phyloP scores from a whole-genome alignment of 2,113 vertebrate species.

The Ia io region DNA sequence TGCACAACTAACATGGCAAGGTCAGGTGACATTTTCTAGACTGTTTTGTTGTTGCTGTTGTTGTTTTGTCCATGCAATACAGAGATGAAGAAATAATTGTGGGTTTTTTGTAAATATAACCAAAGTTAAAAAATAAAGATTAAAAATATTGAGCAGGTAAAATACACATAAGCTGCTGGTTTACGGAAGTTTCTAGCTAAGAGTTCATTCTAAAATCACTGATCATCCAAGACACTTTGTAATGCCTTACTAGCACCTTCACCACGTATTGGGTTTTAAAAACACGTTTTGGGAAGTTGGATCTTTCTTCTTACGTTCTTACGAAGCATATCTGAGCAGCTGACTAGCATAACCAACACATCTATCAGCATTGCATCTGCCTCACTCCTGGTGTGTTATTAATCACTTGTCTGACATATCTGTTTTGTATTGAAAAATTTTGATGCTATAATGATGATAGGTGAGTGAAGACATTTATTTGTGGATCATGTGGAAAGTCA shows the following conservation, averaged over 20 bases:
- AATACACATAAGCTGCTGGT: background rate
- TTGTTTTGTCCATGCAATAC: background rate
- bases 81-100: background rate
- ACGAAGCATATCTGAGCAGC: background rate
- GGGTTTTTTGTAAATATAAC: background rate
- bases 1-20: background rate
- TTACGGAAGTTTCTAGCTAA: background rate
- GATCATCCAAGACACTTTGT: background rate
- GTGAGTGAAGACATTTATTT: background rate
- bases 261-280: background rate
- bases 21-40: background rate
- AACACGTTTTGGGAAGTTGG: background rate
- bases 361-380: background rate
- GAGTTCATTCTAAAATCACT: background rate
- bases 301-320: background rate
- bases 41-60: background rate
- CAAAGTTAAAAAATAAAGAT: background rate
- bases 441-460: background rate
- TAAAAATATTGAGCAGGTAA: background rate
- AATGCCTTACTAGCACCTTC: background rate
- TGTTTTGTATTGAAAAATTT: constrained; percentile 4
- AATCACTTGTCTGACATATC: background rate
- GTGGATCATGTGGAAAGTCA: background rate
- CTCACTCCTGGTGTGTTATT: background rate
- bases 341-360: background rate